Percentiles rank a stretch among this genome's conserved stretches.
Conservation (phyloP, 2,888 invertebrate genomes). For the Papilio gigon region DNA sequence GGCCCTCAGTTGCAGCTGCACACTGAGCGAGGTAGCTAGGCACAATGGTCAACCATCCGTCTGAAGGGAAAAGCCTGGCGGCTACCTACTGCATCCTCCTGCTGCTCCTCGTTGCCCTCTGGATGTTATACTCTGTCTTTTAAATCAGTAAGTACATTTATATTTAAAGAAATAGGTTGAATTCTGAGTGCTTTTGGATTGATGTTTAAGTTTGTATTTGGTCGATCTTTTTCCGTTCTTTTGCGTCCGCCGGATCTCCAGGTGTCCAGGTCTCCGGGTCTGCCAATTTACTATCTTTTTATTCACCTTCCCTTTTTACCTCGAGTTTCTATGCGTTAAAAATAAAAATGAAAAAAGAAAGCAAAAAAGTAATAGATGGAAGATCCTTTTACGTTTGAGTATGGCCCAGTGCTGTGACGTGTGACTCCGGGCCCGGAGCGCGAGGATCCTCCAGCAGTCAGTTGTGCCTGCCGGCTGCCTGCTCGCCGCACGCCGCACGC, state of each 20-base stretch:
- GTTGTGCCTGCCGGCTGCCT: slow-evolving; percentile 52
- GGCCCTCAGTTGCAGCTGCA: slow-evolving; percentile 64
- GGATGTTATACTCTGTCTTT: slow-evolving; percentile 85
- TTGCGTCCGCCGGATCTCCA: too few species aligned
- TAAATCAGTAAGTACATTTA: slow-evolving; percentile 60
- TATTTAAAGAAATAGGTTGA: not conserved
- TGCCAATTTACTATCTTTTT: too few species aligned
- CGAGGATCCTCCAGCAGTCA: slow-evolving; percentile 59
- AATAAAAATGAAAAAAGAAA: too few species aligned
- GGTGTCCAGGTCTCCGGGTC: too few species aligned
- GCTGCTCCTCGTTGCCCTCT: slow-evolving; percentile 83
- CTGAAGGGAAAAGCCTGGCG: slow-evolving; percentile 84
- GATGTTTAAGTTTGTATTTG: too few species aligned
- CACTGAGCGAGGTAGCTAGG: slow-evolving; percentile 53
- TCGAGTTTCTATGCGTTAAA: too few species aligned
- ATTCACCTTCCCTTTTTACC: too few species aligned
- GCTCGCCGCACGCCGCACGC: slow-evolving; percentile 46
- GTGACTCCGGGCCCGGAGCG: slow-evolving; percentile 48
- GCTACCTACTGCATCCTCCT: slow-evolving; percentile 86
- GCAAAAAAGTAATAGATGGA: slow-evolving; percentile 4
- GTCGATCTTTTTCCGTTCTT: too few species aligned
- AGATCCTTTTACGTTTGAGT: slow-evolving; percentile 55
- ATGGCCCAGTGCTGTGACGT: slow-evolving; percentile 67
- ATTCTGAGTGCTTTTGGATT: too few species aligned
- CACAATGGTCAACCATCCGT: slow-evolving; percentile 60